These are phyloP conservation scores for Caretta caretta DNA, from an alignment of 2,113 vertebrate genomes.

Conservation along the genomic window DNA sequence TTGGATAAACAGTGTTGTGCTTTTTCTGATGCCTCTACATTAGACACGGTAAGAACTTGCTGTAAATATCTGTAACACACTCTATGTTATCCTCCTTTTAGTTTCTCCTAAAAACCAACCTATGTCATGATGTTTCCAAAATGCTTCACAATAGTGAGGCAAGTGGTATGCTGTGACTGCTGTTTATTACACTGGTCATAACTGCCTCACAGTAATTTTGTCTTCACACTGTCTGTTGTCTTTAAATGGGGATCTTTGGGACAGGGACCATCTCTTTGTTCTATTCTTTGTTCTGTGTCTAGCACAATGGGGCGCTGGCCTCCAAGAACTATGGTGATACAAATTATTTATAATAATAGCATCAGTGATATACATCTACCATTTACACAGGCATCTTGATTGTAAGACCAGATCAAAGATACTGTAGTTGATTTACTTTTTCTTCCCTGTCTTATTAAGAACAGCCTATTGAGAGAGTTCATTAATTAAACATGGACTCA, in stretches of 20 bases:
- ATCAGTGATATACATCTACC: not conserved
- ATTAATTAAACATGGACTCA: not conserved
- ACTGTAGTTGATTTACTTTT: not conserved
- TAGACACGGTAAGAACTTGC: not conserved
- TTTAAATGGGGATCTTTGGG: not conserved
- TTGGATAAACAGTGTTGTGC: not conserved
- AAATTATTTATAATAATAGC: not conserved
- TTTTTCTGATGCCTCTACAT: not conserved
- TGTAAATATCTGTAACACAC: not conserved
- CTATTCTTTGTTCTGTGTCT: not conserved
- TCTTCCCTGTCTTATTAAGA: not conserved
- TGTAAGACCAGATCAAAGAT: not conserved
- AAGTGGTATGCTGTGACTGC: not conserved
- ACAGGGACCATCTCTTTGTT: not conserved
- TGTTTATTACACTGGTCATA: not conserved
- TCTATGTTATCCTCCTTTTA: not conserved
- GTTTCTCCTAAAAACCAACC: not conserved
- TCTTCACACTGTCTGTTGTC: not conserved
- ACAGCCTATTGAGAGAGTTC: not conserved
- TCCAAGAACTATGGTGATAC: not conserved
- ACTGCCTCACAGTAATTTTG: not conserved
- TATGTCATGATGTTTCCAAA: not conserved
- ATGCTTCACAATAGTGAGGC: not conserved
- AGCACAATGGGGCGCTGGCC: not conserved
- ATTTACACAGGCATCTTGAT: not conserved